Evolutionary conservation across 2,888 invertebrate species (phyloP).

Genomic region (Anthophora plumipes): DNA sequence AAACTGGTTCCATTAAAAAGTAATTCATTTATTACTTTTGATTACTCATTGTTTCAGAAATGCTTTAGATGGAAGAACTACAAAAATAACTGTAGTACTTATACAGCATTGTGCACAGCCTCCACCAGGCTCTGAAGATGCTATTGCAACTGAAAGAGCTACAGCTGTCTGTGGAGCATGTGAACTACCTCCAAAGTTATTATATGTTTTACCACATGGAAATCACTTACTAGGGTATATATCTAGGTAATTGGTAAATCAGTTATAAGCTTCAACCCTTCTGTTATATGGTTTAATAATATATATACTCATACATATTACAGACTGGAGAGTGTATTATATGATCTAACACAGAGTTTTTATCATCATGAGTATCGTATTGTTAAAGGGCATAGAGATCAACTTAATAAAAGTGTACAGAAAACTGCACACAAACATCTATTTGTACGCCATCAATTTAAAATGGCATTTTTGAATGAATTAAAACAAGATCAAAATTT

Average conservation of each 20-base stretch:
- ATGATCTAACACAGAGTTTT: slow-evolving; percentile 96
- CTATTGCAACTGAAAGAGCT: slow-evolving; percentile 95
- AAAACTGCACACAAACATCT: slow-evolving; percentile 96
- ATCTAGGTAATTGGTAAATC: slow-evolving; percentile 84
- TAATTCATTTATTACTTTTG: background rate
- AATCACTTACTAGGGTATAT: slow-evolving; percentile 93
- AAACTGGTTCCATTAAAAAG: background rate
- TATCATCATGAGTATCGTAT: slow-evolving; percentile 95
- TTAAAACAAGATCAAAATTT: slow-evolving; percentile 94
- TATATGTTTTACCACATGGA: slow-evolving; percentile 96
- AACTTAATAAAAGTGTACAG: slow-evolving; percentile 95
- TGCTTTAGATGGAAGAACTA: slow-evolving; percentile 90
- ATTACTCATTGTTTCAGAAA: slow-evolving; percentile 85
- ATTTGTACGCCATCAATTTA: slow-evolving; percentile 98
- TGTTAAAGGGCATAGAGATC: slow-evolving; percentile 95
- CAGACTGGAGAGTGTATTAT: slow-evolving; percentile 96
- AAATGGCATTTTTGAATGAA: slow-evolving; percentile 97
- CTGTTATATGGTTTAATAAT: background rate
- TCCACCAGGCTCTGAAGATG: slow-evolving; percentile 92
- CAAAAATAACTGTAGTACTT: slow-evolving; percentile 94
- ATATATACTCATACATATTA: slow-evolving; percentile 16
- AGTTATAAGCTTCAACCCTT: background rate
- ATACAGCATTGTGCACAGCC: slow-evolving; percentile 93
- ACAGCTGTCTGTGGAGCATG: slow-evolving; percentile 96
- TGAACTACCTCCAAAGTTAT: slow-evolving; percentile 95